These are phyloP conservation scores for Drosophila paucipuncta DNA, from an alignment of 2,888 invertebrate species.

Conservation along the genomic window DNA sequence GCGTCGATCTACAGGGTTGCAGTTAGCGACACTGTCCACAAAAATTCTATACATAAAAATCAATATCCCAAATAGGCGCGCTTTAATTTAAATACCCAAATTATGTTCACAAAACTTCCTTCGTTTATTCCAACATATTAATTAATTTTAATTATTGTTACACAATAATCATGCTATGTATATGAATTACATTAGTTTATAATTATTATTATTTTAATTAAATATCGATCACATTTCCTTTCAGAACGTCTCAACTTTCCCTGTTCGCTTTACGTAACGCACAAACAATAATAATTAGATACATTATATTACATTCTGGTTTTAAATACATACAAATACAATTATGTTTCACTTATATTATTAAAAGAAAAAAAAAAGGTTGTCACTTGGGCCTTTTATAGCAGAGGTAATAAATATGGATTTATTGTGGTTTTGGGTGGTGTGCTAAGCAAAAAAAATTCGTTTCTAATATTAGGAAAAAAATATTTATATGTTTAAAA, in stretches of 20 bases:
- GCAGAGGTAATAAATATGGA: constrained; percentile 46
- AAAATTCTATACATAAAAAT: neutral
- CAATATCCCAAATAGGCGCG: neutral
- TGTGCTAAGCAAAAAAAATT: constrained; percentile 35
- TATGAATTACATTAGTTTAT: constrained; percentile 59
- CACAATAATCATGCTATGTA: constrained; percentile 68
- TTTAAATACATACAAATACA: constrained; percentile 46
- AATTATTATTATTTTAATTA: constrained; percentile 71
- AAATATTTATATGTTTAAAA: constrained; percentile 41
- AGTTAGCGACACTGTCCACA: neutral
- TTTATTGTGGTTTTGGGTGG: constrained; percentile 17
- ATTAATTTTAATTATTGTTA: constrained; percentile 70
- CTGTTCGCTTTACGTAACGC: constrained; percentile 60
- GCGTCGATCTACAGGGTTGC: constrained; percentile 26
- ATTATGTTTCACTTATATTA: constrained; percentile 41
- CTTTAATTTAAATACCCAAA: neutral
- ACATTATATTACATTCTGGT: constrained; percentile 43
- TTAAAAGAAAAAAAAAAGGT: constrained; percentile 25
- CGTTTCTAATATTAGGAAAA: constrained; percentile 32
- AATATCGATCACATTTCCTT: constrained; percentile 84
- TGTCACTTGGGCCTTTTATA: constrained; percentile 18
- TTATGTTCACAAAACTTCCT: constrained; percentile 29
- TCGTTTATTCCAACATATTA: constrained; percentile 58
- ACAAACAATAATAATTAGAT: constrained; percentile 54
- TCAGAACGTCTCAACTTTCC: constrained; percentile 75